Evolutionary conservation across 2,113 vertebrate genomes (phyloP), one percentile per base, ranked within the genome.

Genomic region (Bufo bufo): DNA sequence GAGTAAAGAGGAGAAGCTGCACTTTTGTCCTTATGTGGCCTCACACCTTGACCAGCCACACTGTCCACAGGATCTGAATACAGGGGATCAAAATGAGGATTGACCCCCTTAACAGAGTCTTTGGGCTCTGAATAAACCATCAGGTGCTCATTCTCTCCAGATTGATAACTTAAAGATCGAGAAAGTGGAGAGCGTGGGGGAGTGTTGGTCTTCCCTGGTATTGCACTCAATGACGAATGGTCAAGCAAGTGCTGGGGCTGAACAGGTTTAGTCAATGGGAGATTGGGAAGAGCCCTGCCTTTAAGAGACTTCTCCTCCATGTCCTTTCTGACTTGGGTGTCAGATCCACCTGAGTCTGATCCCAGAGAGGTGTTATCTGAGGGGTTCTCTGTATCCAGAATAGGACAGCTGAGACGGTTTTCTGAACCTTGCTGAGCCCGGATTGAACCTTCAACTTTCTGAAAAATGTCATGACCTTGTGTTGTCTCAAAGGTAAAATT

Each of bases 401-500:
- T 90, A 47, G 92, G 92, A 4, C 89, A 91, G 92, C 95, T 97
- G 85, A 93, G 93, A 79, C 94, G 93, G 4, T 91, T 92, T 84
- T 96, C 96, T 0, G 91, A 96, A 0, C 94, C 96, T 90, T 99
- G 99, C 92, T 99, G 98, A 49, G 94, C 95, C 66, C 94, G 95
- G 91, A 99, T 99, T 52, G 97, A 96, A 3, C 93, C 93, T 92
- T 99, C 98, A 80, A 99, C 97, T 20, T 98, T 94, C 58, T 89
- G 93, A 90, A 99, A 99, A 91, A 99, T 97, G 90, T 99, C 97
- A 0, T 99, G 98, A 75, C 98, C 98, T 90, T 99, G 96, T 89
- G 96, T 96, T 0, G 98, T 99, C 91, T 99, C 98, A 11, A 99
- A 99, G 84, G 97, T 99, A 94, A 99, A 99, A 92, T 96, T 99